phyloP scores from a whole-genome alignment of 1,140 invertebrate species.

The Diachasmimorpha longicaudata region DNA sequence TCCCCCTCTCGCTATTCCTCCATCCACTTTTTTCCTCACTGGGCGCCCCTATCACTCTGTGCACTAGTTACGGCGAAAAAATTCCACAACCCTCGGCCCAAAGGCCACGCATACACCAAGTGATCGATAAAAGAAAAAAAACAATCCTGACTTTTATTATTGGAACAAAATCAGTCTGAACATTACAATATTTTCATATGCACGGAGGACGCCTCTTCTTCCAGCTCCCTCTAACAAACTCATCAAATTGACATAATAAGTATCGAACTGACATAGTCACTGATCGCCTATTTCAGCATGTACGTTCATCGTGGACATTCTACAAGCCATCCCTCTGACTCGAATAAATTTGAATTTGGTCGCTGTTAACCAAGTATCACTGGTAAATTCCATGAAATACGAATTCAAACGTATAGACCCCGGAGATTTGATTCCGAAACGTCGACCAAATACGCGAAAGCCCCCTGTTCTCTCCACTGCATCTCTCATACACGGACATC shows the following conservation, averaged over 20 bases:
- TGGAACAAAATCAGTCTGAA: background rate
- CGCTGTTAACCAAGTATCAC: conserved; percentile 8
- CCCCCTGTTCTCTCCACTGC: background rate
- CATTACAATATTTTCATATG: conserved; percentile 20
- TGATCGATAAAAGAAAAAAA: background rate
- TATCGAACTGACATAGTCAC: background rate
- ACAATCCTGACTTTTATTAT: background rate
- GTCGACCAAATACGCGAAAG: background rate
- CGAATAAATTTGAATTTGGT: conserved; percentile 10
- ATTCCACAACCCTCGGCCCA: conserved; percentile 48
- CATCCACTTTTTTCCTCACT: conserved; percentile 26
- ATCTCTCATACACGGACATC: conserved; percentile 21
- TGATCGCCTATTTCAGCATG: background rate
- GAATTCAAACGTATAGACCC: conserved; percentile 7
- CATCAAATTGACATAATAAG: conserved; percentile 3
- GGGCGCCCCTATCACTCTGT: conserved; percentile 20
- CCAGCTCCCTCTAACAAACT: conserved; percentile 9
- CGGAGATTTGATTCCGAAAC: conserved; percentile 23
- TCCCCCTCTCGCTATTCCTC: conserved; percentile 30
- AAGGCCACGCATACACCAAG: background rate
- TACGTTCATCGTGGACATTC: conserved; percentile 8
- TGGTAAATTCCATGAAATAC: conserved; percentile 17
- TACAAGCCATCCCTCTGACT: background rate
- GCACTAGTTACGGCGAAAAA: conserved; percentile 49
- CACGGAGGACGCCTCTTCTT: conserved; percentile 30